These are phyloP conservation scores for Sceliomorpha sp. DNA, from an alignment of 2,888 invertebrate species.

Conservation along the genomic window DNA sequence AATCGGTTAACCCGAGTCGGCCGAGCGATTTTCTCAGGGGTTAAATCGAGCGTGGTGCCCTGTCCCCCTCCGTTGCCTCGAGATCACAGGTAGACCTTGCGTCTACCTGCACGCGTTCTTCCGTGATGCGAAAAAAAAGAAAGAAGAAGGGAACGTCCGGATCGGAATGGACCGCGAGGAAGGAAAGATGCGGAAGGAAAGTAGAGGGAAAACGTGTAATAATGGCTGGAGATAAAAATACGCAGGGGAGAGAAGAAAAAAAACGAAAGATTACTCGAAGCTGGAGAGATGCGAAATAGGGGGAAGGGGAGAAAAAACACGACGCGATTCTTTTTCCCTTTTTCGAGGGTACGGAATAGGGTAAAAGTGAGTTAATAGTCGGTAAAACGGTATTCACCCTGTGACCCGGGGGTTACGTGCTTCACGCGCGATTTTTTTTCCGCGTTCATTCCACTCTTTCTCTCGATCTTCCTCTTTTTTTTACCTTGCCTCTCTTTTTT, in stretches of 20 bases:
- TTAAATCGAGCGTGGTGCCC: constrained; percentile 78
- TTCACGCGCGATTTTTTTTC: constrained; percentile 62
- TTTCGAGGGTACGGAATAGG: constrained; percentile 65
- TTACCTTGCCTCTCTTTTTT: constrained; percentile 47
- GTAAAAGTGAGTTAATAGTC: constrained; percentile 81
- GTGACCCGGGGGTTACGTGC: constrained; percentile 68
- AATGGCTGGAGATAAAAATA: constrained; percentile 41
- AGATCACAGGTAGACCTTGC: constrained; percentile 44
- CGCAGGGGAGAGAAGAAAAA: constrained; percentile 47
- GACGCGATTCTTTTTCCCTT: constrained; percentile 56
- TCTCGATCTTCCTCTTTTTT: constrained; percentile 25
- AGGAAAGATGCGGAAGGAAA: constrained; percentile 48
- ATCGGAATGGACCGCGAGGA: constrained; percentile 20
- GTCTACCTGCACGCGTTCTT: constrained; percentile 53
- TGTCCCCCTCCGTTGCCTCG: constrained; percentile 46
- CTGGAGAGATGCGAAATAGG: constrained; percentile 28
- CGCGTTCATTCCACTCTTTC: constrained; percentile 26
- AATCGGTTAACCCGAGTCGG: constrained; percentile 77
- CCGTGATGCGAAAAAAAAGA: constrained; percentile 55
- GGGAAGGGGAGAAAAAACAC: constrained; percentile 63
- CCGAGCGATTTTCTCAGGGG: constrained; percentile 75
- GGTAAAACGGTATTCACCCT: constrained; percentile 80
- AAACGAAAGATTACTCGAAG: constrained; percentile 53
- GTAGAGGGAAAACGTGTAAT: constrained; percentile 43
- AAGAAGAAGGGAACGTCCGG: constrained; percentile 41